Evolutionary conservation across 2,888 invertebrate genomes (phyloP).

Genomic region (Brachynemurus nebulosus): DNA sequence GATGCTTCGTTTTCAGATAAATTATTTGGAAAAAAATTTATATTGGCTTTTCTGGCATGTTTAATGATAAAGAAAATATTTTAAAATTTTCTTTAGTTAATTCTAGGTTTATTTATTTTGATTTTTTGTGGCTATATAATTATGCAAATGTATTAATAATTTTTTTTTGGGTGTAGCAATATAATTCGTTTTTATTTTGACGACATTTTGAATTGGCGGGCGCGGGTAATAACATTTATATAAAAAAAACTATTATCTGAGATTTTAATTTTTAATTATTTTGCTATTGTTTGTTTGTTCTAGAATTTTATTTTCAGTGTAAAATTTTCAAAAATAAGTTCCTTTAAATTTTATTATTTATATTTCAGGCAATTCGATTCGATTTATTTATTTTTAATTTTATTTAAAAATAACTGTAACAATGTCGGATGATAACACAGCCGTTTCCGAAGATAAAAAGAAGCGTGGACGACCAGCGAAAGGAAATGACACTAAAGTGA

Average conservation of each 20-base stretch:
- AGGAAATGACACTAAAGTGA: conserved; percentile 11
- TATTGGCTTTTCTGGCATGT: background rate
- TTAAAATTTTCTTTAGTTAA: background rate
- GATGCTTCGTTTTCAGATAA: background rate
- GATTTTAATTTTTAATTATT: background rate
- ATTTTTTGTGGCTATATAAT: too few species aligned
- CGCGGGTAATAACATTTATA: conserved; percentile 7
- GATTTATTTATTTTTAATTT: background rate
- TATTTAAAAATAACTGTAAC: conserved; percentile 1
- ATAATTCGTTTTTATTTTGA: conserved; percentile 3
- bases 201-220: conserved; percentile 12
- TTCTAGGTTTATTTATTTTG: background rate
- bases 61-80: background rate
- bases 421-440: conserved; percentile 20
- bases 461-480: conserved; percentile 19
- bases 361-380: too few species aligned
- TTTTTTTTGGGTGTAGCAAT: conserved; percentile 9
- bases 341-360: too few species aligned
- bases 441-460: conserved; percentile 17
- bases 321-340: background rate
- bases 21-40: background rate
- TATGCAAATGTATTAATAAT: too few species aligned
- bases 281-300: background rate
- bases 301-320: background rate
- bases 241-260: background rate